phyloP scores from a whole-genome alignment of 2,888 invertebrate genomes.

The Plagodis dolabraria region DNA sequence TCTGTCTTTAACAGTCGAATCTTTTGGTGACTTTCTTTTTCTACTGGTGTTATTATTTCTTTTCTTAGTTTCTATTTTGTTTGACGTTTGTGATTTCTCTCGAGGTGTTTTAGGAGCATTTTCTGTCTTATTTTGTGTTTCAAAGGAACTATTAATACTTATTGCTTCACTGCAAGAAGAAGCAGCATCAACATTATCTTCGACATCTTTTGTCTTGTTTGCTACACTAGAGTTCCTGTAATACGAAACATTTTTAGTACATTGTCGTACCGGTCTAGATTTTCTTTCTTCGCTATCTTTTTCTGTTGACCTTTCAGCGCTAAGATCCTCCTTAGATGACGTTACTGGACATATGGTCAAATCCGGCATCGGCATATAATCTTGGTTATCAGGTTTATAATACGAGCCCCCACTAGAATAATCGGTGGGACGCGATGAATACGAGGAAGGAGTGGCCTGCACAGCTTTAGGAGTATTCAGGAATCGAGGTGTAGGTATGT shows the following conservation, averaged over 20 bases:
- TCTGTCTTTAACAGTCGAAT: constrained; percentile 55
- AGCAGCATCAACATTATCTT: constrained; percentile 47
- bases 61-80: constrained; percentile 42
- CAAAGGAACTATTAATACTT: constrained; percentile 47
- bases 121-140: constrained; percentile 41
- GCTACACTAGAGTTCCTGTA: constrained; percentile 45
- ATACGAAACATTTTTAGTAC: constrained; percentile 79
- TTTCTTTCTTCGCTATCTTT: constrained; percentile 42
- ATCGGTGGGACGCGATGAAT: constrained; percentile 80
- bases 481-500: constrained; percentile 84
- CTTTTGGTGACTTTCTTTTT: constrained; percentile 54
- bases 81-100: constrained; percentile 28
- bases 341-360: constrained; percentile 51
- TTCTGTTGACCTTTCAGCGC: constrained; percentile 37
- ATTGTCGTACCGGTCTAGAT: constrained; percentile 69
- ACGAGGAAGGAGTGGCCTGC: constrained; percentile 72
- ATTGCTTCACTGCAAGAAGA: constrained; percentile 53
- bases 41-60: constrained; percentile 41
- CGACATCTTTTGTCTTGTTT: constrained; percentile 46
- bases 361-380: constrained; percentile 66
- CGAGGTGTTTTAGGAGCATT: constrained; percentile 40
- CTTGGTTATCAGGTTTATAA: constrained; percentile 87
- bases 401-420: constrained; percentile 87
- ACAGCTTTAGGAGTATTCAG: constrained; percentile 71
- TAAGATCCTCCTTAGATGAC: constrained; percentile 47